Conservation (phyloP, 2,113 vertebrate genomes). For the Sceloporus undulatus region DNA sequence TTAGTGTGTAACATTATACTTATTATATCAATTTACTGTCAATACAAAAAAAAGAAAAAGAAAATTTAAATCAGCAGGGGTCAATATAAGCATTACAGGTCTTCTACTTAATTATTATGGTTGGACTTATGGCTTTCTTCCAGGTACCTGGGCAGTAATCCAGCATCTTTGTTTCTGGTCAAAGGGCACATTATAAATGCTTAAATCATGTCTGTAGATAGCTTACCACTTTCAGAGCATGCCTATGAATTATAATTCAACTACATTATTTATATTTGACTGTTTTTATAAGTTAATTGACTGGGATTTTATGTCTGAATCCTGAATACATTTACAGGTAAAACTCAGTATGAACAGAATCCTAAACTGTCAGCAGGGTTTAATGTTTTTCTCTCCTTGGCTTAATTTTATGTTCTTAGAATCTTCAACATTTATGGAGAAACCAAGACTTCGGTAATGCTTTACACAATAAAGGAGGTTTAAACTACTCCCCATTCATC, state of each 20-base stretch:
- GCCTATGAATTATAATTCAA: not conserved
- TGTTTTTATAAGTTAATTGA: not conserved
- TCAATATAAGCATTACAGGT: constrained; percentile 10
- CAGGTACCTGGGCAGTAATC: not conserved
- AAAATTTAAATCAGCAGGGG: not conserved
- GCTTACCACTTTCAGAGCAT: not conserved
- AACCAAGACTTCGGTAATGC: not conserved
- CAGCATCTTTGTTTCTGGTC: constrained; percentile 4
- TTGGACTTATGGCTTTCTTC: not conserved
- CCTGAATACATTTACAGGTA: not conserved
- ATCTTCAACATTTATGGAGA: not conserved
- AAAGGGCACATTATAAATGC: constrained; percentile 17
- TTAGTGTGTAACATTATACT: not conserved
- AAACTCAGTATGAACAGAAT: not conserved
- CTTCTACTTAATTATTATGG: not conserved
- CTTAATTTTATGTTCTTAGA: not conserved
- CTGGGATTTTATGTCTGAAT: not conserved
- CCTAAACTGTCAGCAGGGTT: not conserved
- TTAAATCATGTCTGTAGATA: not conserved
- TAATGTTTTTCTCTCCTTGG: not conserved
- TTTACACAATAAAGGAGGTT: not conserved
- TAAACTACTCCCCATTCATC: not conserved
- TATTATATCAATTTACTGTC: not conserved
- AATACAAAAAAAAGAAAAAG: not conserved
- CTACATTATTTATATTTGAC: constrained; percentile 3